Conservation (phyloP, 2,797 vertebrate species). For the Onychomys leucogaster region DNA sequence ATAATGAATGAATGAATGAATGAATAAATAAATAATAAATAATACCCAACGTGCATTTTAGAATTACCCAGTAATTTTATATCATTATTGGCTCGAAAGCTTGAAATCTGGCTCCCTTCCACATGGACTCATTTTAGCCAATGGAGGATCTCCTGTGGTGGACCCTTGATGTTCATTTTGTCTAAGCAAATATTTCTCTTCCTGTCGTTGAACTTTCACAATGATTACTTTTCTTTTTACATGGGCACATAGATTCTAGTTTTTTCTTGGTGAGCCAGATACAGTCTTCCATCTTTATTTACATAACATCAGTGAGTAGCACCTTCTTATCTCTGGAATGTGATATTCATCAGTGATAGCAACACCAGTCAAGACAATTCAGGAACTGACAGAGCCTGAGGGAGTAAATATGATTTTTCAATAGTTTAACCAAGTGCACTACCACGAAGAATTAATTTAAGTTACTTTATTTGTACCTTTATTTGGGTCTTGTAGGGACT, state of each 20-base stretch:
- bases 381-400: neutral
- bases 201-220: conserved; percentile 28
- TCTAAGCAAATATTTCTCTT: conserved; percentile 63
- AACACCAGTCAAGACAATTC: conserved; percentile 53
- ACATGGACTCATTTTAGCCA: neutral
- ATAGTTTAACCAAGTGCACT: neutral
- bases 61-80: conserved; percentile 15
- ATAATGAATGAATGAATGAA: neutral
- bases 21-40: neutral
- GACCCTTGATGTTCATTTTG: conserved; percentile 27
- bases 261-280: neutral
- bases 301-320: neutral
- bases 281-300: conserved; percentile 37
- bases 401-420: conserved; percentile 35
- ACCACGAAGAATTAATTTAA: neutral
- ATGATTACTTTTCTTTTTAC: conserved; percentile 57
- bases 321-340: neutral
- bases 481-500: neutral
- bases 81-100: neutral
- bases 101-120: neutral
- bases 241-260: neutral
- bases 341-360: neutral
- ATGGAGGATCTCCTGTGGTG: neutral
- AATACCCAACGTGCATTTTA: neutral
- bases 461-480: neutral